These are phyloP conservation scores for Empis livida DNA, from an alignment of 2,888 invertebrate genomes.

Conservation along the genomic window DNA sequence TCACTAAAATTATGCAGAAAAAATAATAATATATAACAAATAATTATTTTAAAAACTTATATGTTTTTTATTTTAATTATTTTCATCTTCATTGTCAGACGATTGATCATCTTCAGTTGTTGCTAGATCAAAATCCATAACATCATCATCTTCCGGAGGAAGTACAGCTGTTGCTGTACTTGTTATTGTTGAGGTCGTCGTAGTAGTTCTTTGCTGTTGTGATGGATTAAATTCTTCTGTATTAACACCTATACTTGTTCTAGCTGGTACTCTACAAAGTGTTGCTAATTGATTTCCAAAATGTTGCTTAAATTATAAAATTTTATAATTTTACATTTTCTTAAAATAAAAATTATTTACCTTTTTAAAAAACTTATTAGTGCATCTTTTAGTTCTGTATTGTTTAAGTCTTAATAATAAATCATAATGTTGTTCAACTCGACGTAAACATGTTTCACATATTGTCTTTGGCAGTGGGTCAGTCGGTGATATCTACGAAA, in stretches of 20 bases:
- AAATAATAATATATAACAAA: neutral
- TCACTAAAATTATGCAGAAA: neutral
- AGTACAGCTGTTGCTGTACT: neutral
- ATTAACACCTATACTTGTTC: constrained; percentile 1
- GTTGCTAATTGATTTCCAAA: neutral
- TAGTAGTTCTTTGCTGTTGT: neutral
- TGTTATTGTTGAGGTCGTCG: neutral
- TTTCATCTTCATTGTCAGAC: neutral
- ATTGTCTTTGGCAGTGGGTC: constrained; percentile 60
- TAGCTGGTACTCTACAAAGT: neutral
- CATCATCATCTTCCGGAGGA: neutral
- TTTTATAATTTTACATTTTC: neutral
- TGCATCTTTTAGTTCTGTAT: neutral
- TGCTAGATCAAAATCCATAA: neutral
- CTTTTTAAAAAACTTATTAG: neutral
- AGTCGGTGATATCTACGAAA: constrained; percentile 49
- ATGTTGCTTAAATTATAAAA: neutral
- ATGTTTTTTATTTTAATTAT: neutral
- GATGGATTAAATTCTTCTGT: neutral
- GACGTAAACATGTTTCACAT: constrained; percentile 45
- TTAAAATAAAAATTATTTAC: too few relatives aligned
- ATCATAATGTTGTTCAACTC: constrained; percentile 44
- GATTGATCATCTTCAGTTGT: neutral
- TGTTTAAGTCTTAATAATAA: constrained; percentile 24
- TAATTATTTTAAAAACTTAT: neutral